Conservation (phyloP, 2,113 vertebrate species). For the Campylorhamphus procurvoides region DNA sequence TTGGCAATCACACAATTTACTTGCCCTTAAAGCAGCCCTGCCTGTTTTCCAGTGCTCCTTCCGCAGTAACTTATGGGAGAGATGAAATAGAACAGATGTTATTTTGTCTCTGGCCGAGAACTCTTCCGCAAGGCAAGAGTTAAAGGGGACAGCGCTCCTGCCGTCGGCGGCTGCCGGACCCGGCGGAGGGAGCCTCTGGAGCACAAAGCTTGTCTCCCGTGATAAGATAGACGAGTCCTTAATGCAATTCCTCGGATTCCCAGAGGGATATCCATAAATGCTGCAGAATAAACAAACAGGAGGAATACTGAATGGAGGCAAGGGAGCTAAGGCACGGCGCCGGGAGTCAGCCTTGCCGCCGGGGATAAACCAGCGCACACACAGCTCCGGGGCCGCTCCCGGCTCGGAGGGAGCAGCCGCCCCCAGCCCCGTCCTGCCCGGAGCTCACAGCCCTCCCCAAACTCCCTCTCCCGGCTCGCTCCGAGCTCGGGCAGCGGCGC, state of each 20-base stretch:
- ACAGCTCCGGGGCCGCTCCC: background rate
- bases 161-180: background rate
- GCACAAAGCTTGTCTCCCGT: background rate
- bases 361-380: background rate
- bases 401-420: background rate
- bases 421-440: background rate
- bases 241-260: background rate
- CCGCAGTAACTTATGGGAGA: background rate
- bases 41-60: background rate
- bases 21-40: background rate
- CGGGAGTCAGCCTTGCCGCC: background rate
- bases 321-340: background rate
- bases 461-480: background rate
- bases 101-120: background rate
- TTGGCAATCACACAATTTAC: background rate
- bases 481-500: background rate
- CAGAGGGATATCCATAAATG: background rate
- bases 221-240: background rate
- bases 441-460: background rate
- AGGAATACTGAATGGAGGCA: slow-evolving; percentile 4
- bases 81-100: background rate
- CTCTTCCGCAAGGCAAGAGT: background rate
- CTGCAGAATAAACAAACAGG: background rate
- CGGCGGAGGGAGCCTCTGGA: background rate
- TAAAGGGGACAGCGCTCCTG: fast-evolving